Base-by-base conservation (phyloP, 2,888 invertebrate species). In the Platycnemis pennipes region DNA sequence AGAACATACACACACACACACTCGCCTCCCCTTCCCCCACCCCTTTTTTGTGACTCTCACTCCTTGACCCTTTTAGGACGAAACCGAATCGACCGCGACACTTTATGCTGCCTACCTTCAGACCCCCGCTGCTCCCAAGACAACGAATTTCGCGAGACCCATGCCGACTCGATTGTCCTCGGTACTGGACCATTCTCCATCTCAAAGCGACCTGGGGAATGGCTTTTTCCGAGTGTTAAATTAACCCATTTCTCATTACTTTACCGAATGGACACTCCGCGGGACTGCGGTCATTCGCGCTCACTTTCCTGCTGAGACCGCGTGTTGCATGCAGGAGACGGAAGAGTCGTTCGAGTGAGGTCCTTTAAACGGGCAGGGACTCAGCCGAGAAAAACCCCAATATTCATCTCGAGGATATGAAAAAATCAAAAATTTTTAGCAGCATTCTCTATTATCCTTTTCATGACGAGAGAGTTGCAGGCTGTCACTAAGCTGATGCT, bases 61-160 rank as follows among this genome's bases (percentile, higher is more conserved):
- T 87, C 45, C 87, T 87, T 87, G 87, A 87, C 46, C 87, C 87
- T 87, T 77, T 87, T 87, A 87, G 87, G 87, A 86, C 42, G 86
- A n/a, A n/a, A 87, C 26, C 87, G 26, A 44, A 44, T 87, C 87
- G 87, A 87, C 87, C 87, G 44, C 46, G 4, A 22, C 46, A 26
- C 46, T 87, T 46, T 87, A 26, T 2, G 11, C 42, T 86, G 19
- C 8, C 8, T 26, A 46, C 45, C 26, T 44, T 19, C 26, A 19
- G n/a, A 77, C 87, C 42, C n/a, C 77, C 77, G 77, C 77, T 77
- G 7, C 77, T 3, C 16, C 31, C 7, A 16, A 13, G 77, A 13
- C 77, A 16, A 37, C 26, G 77, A 8, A 16, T 77, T 77, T 77
- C 77, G 31, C 77, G 77, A 31, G 37, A 63, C 22, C 19, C 19